phyloP scores from a whole-genome alignment of 1,140 invertebrate species.

The Zaprionus camerounensis region DNA sequence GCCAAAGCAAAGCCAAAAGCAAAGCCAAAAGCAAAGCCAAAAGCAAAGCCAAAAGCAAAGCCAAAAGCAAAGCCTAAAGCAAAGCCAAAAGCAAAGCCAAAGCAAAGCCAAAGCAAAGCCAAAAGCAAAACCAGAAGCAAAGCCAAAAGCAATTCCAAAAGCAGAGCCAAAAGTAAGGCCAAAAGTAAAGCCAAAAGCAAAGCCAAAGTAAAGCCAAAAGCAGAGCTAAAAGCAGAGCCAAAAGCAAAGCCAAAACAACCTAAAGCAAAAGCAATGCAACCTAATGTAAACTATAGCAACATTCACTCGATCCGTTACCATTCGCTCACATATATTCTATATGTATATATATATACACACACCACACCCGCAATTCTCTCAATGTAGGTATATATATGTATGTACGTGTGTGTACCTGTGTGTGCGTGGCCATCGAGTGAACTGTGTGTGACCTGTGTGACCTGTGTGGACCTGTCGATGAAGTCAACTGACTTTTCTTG shows the following conservation, averaged over 20 bases:
- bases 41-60: background rate
- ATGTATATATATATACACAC: conserved; percentile 9
- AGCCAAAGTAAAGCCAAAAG: background rate
- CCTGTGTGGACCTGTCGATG: background rate
- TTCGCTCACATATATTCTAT: conserved; percentile 1
- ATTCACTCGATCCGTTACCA: background rate
- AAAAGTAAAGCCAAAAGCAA: background rate
- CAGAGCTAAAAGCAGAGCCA: background rate
- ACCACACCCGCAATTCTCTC: background rate
- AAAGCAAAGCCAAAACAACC: background rate
- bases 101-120: background rate
- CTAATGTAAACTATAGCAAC: background rate
- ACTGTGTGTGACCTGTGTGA: background rate
- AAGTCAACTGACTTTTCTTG: background rate
- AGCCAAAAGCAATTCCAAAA: background rate
- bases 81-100: background rate
- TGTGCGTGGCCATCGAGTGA: background rate
- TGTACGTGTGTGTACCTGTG: background rate
- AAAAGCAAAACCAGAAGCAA: background rate
- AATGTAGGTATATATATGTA: background rate
- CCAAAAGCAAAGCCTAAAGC: background rate
- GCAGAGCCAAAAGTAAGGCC: background rate
- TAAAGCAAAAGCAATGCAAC: background rate
- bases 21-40: background rate
- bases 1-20: background rate